Conservation (phyloP, 2,888 invertebrate genomes). For the Synanthedon tipuliformis region DNA sequence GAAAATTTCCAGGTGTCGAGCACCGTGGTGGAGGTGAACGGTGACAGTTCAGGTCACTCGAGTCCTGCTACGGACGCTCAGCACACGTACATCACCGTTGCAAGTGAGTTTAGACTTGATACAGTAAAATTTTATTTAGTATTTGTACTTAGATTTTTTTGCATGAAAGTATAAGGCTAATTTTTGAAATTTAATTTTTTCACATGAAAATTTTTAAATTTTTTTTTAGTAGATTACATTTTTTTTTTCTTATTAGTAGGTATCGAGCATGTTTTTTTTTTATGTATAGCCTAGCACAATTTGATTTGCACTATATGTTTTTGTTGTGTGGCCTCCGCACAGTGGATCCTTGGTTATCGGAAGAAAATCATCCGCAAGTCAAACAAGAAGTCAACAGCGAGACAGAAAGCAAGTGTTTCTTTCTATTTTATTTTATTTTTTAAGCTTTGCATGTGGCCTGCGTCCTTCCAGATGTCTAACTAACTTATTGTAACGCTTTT, state of each 20-base stretch:
- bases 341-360: constrained; percentile 35
- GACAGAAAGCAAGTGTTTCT: constrained; percentile 54
- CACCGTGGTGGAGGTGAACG: constrained; percentile 59
- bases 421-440: constrained; percentile 6
- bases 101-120: constrained; percentile 61
- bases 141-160: too few relatives aligned
- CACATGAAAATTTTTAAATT: too few relatives aligned
- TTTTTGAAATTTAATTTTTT: too few relatives aligned
- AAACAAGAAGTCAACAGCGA: constrained; percentile 45
- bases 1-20: constrained; percentile 41
- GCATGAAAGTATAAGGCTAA: too few relatives aligned
- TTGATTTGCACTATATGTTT: constrained; percentile 5
- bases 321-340: constrained; percentile 23
- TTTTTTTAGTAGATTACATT: too few relatives aligned
- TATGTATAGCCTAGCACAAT: neutral
- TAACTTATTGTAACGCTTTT: too few relatives aligned
- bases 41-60: constrained; percentile 71
- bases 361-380: constrained; percentile 13
- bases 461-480: too few relatives aligned
- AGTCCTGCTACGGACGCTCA: constrained; percentile 60
- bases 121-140: neutral
- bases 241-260: too few relatives aligned
- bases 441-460: neutral
- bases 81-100: constrained; percentile 78
- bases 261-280: neutral